A percentile compares a stretch with the other conserved stretches of the same genome.
phyloP scores from a whole-genome alignment of 2,797 vertebrate species.

The Erethizon dorsatum region DNA sequence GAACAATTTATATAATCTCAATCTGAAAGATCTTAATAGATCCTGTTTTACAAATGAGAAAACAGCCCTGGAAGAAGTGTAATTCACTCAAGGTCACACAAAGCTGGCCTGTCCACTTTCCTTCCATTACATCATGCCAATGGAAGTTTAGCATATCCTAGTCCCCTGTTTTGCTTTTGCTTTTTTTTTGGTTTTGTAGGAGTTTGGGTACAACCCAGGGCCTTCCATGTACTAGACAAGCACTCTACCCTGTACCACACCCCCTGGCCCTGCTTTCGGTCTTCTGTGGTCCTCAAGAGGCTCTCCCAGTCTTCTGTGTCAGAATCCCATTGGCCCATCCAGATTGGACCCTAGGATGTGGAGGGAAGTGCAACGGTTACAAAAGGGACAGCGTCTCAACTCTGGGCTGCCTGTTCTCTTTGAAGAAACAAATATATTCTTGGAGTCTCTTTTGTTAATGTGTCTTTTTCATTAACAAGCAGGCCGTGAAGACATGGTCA shows the following conservation, averaged over 20 bases:
- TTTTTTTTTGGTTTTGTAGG: too few relatives aligned
- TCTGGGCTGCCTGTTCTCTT: neutral
- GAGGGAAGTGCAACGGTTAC: neutral
- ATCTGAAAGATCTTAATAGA: constrained; percentile 15
- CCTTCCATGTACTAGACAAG: neutral
- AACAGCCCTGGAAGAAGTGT: neutral
- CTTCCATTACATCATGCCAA: neutral
- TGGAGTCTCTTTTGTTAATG: too few relatives aligned
- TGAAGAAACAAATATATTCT: neutral
- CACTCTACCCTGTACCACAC: neutral
- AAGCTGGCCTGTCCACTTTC: neutral
- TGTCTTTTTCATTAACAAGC: neutral
- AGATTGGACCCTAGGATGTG: neutral
- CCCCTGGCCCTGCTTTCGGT: neutral
- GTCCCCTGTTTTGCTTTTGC: neutral
- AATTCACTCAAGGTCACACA: neutral
- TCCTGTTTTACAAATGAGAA: neutral
- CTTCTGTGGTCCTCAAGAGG: neutral
- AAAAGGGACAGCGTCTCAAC: neutral
- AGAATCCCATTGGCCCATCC: neutral
- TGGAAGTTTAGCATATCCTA: neutral
- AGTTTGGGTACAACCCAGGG: neutral
- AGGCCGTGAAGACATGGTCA: neutral
- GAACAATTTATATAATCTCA: neutral
- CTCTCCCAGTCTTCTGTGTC: neutral